A percentile compares a stretch with the other conserved stretches of the same genome.
These are phyloP conservation scores for Ramphastos sulfuratus DNA, from an alignment of 2,113 vertebrate species.

Conservation along the genomic window DNA sequence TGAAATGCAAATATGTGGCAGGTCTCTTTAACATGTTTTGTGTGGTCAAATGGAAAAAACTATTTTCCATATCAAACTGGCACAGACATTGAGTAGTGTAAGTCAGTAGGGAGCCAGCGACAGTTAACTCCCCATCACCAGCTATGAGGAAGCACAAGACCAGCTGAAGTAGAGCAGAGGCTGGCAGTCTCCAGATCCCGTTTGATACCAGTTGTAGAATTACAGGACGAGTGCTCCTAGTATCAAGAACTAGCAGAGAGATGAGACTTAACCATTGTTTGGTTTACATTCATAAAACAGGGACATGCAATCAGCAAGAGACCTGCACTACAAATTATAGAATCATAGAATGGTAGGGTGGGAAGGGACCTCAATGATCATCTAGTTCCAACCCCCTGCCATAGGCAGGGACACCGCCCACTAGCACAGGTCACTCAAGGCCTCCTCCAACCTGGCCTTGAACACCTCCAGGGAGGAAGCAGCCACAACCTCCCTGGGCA, in stretches of 20 bases:
- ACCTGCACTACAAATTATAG: neutral
- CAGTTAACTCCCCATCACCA: neutral
- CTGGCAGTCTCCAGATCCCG: neutral
- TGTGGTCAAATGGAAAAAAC: neutral
- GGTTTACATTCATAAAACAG: neutral
- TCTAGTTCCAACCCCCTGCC: no score
- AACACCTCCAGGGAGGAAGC: no score
- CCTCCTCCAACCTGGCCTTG: no score
- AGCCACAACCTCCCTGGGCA: no score
- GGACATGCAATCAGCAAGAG: neutral
- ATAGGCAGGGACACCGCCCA: no score
- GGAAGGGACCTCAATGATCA: no score
- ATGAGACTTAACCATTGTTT: fast-evolving
- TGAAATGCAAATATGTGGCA: neutral
- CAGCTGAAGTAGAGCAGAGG: neutral
- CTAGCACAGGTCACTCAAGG: no score
- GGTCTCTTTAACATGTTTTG: neutral
- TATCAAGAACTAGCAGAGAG: neutral
- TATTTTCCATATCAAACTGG: neutral
- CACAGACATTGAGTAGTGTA: neutral
- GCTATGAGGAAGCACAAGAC: neutral
- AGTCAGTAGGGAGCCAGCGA: neutral
- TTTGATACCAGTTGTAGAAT: neutral
- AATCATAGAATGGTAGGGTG: no score
- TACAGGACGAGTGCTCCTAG: neutral